Evolutionary conservation across 2,113 vertebrate genomes (phyloP), one percentile per base, ranked within the genome.

Genomic region (Syngnathoides biaculeatus): DNA sequence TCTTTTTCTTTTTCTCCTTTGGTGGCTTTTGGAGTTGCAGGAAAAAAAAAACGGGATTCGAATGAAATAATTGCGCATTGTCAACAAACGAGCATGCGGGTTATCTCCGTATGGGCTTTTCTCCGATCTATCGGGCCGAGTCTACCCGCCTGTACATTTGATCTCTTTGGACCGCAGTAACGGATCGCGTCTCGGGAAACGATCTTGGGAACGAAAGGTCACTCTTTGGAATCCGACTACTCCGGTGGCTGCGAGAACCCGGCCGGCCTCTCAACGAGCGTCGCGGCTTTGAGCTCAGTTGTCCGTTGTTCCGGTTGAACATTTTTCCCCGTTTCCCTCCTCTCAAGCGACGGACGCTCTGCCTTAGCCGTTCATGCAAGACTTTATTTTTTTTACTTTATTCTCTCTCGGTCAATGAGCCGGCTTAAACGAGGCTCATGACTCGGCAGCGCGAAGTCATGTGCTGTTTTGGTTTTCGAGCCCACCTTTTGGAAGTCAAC

Each of bases 121-220:
- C 26, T 57, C 26, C 17, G 6, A 57, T 35, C 55, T 30, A 57
- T 57, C 55, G 30, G 55, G 14, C 26, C 58, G 52, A 59, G 58
- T 40, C 48, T 80, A 53, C 79, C 62, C 81, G 59, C 71, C 73
- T 61, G 73, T 43, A 53, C 63, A 47, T 73, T 79, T 67, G 64
- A 50, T 65, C 40, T 14, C 55, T 73, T 38, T 65, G 68, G 57
- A 61, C 61, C 48, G 38, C 56, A 57, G 74, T 79, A 75, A 75
- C 77, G 78, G 73, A 79, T 70, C 63, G 72, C 55, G 73, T 79
- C 80, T 52, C 68, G 79, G 78, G 80, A 82, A 80, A 86, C 70
- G 65, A 83, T 69, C 72, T 74, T 74, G 75, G 68, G 74, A 75
- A 75, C 78, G 53, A 83, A 84, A 84, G 77, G 78, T 83, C 72